These are phyloP conservation scores for Lepidurus couesii DNA, from an alignment of 1,140 invertebrate species.

Conservation along the genomic window DNA sequence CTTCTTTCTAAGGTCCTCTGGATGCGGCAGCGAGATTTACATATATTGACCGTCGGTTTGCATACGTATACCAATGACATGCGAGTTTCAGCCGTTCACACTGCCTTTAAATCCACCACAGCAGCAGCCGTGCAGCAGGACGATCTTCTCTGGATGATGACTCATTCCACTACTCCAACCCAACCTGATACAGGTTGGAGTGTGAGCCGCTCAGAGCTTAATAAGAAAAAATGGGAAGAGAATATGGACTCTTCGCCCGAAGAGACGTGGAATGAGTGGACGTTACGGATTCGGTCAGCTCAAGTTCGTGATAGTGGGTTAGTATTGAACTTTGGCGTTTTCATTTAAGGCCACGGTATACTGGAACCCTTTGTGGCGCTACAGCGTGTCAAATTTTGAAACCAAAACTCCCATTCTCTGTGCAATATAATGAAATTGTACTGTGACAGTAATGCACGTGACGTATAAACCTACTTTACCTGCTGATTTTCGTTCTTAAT, in stretches of 20 bases:
- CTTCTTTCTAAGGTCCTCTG: conserved; percentile 58
- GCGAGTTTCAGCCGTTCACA: conserved; percentile 68
- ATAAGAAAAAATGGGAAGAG: conserved; percentile 5
- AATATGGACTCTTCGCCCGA: conserved; percentile 15
- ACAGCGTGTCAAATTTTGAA: too few relatives aligned
- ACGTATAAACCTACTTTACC: too few relatives aligned
- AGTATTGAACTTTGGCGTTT: neutral
- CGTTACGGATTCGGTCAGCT: conserved; percentile 69
- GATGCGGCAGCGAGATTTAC: conserved; percentile 66
- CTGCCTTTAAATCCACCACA: conserved; percentile 41
- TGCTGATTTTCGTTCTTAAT: too few relatives aligned
- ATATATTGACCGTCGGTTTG: conserved; percentile 66
- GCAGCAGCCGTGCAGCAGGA: neutral
- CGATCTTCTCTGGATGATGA: neutral
- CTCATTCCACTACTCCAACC: neutral
- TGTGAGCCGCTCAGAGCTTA: neutral
- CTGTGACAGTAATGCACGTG: too few relatives aligned
- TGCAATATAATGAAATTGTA: too few relatives aligned
- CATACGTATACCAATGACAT: conserved; percentile 70
- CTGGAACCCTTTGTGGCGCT: too few relatives aligned
- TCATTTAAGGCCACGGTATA: too few relatives aligned
- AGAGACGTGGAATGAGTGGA: conserved; percentile 70
- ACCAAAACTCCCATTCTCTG: too few relatives aligned
- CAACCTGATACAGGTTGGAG: conserved; percentile 25
- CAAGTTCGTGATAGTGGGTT: conserved; percentile 62